Conservation (phyloP, 2,888 invertebrate genomes). For the Silvanus unidentatus region DNA sequence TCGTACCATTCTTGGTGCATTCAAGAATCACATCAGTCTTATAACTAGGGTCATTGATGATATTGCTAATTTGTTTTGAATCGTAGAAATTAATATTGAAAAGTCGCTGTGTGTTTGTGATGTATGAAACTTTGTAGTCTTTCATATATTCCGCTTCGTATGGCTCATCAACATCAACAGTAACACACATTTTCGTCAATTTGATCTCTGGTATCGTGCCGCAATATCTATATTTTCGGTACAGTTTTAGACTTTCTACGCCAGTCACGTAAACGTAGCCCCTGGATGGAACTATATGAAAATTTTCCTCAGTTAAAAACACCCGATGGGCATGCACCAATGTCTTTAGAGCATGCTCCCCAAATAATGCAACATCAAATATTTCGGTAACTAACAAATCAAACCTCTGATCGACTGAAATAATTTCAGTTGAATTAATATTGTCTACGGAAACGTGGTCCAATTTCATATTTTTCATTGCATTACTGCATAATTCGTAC, state of each 20-base stretch:
- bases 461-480: constrained; percentile 48
- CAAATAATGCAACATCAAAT: constrained; percentile 74
- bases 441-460: constrained; percentile 50
- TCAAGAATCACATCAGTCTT: constrained; percentile 35
- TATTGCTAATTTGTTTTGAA: constrained; percentile 45
- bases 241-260: constrained; percentile 40
- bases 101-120: constrained; percentile 54
- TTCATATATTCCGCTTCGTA: constrained; percentile 68
- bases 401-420: constrained; percentile 5
- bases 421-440: constrained; percentile 55
- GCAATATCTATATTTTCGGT: neutral
- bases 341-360: constrained; percentile 64
- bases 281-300: constrained; percentile 55
- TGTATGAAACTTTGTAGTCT: constrained; percentile 49
- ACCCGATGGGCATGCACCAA: constrained; percentile 64
- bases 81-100: constrained; percentile 61
- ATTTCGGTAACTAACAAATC: constrained; percentile 69
- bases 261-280: constrained; percentile 61
- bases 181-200: constrained; percentile 38
- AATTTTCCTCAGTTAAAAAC: constrained; percentile 47
- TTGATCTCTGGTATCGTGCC: constrained; percentile 22
- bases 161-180: constrained; percentile 48
- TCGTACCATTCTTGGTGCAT: constrained; percentile 47
- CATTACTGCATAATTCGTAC: constrained; percentile 55
- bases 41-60: constrained; percentile 31